Base-by-base conservation (phyloP, 35 echinoderm and acorn worm genomes). In the Heliocidaris tuberculata region DNA sequence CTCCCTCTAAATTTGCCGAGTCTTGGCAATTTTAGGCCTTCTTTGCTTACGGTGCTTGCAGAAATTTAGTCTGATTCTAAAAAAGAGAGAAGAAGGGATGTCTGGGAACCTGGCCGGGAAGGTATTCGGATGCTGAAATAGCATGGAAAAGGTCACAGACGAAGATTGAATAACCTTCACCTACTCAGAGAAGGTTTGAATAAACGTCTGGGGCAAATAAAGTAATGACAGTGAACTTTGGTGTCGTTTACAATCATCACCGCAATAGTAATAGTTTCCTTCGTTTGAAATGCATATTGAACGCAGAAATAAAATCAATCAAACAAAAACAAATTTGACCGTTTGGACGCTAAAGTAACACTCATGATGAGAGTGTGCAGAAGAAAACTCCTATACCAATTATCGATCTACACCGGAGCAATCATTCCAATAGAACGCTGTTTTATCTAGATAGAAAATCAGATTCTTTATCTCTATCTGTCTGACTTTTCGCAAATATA, bases 31-130 rank as follows among this genome's bases (percentile, higher is more conserved):
- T 78, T 78, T 19, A 5, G 65, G 65, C 27, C 65, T 24, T 78
- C 65, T 78, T 4, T 78, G 65, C 65, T 78, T 78, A 78, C 52
- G 7, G 7, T 78, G 19, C 65, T 78, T 24, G 6, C 19, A 78
- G 65, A 78, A 78, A 78, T 78, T 78, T 78, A 24, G 65, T 78
- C 65, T 78, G 65, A 78, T 78, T n/a, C 65, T 78, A 78, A 78
- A 78, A 19, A 78, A 24, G 60, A 70, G 60, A 70, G 15, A 70
- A n/a, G 65, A 19, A 78, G 65, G 65, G 8, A 78, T 78, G 65
- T n/a, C 5, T 27, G 65, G 65, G 65, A 27, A 56, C 52, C 15
- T 56, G 6, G 35, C 35, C 35, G 35, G 7, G 52, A 56, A 56
- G 52, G 7, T 56, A 56, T 15, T 56, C 8, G 52, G 52, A 56